These are phyloP conservation scores for Mimumesa dahlbomi DNA, from an alignment of 2,888 invertebrate genomes.

Conservation along the genomic window DNA sequence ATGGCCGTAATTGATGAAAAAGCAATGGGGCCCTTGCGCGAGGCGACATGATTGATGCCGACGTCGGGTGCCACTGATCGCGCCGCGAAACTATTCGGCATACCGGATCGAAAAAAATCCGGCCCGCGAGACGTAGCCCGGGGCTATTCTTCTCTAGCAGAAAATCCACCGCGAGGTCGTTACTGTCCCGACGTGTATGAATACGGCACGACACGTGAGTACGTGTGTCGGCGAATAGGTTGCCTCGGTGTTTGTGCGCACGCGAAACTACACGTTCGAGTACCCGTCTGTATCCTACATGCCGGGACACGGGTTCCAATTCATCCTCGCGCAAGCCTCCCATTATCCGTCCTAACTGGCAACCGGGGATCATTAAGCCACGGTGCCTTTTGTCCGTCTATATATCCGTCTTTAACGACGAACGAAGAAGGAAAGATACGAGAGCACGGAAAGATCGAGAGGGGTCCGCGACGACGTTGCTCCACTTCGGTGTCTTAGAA, in stretches of 20 bases:
- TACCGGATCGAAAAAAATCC: constrained; percentile 7
- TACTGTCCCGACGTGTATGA: constrained; percentile 14
- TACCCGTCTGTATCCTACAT: constrained; percentile 45
- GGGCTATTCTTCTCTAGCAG: constrained; percentile 26
- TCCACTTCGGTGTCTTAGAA: constrained; percentile 26
- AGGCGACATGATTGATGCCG: constrained; percentile 36
- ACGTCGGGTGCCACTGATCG: constrained; percentile 32
- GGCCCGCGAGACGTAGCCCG: constrained; percentile 8
- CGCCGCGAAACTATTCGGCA: constrained; percentile 13
- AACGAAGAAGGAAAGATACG: constrained; percentile 21
- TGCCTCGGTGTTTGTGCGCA: constrained; percentile 19
- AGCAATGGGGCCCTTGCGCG: constrained; percentile 13
- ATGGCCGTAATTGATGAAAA: constrained; percentile 40
- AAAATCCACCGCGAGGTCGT: constrained; percentile 16
- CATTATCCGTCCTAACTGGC: constrained; percentile 63
- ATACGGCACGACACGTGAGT: constrained; percentile 15
- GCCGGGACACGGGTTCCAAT: constrained; percentile 61
- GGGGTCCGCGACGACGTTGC: constrained; percentile 22
- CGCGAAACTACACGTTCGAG: constrained; percentile 36
- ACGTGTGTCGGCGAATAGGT: neutral
- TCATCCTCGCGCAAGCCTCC: constrained; percentile 62
- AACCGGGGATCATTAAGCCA: constrained; percentile 64
- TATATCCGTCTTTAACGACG: constrained; percentile 26
- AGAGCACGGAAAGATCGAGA: constrained; percentile 22
- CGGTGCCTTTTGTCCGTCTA: constrained; percentile 58